Evolutionary conservation across 2,888 invertebrate genomes (phyloP), one percentile per base, ranked within the genome.

Genomic region (Lampropteryx suffumata): DNA sequence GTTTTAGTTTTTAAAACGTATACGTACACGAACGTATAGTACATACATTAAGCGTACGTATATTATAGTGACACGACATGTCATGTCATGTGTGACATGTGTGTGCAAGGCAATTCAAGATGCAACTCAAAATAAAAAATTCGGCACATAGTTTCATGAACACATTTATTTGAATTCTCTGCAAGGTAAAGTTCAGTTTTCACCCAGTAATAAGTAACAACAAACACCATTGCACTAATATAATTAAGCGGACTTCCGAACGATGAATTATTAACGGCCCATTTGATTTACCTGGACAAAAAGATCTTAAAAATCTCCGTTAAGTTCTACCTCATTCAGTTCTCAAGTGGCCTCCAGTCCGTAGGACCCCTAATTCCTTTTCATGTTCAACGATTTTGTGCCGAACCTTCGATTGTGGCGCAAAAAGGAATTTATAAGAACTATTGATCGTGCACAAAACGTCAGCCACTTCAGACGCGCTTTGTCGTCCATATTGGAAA

Each of bases 401-500:
- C 65, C 68, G 71, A 77, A 76, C 82, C 81, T 84, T 79, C 78
- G 79, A 84, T 84, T 81, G 84, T 81, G 75, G 75, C 68, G 76
- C 73, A 82, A 84, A 81, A 76, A 81, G 79, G 42, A 30, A 52
- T 49, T 55, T 53, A 46, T 74, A 76, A 82, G 84, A 86, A 86
- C 86, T 85, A 89, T 89, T 87, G 86, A 86, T 82, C 77, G 79
- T 57, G 73, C 76, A 86, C 84, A 87, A 57, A 84, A 80, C 72
- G 79, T 67, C 73, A 65, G 72, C 80, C 84, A 86, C 88, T 89
- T 81, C 78, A 89, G 79, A 76, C 76, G 55, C 69, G 71, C 82
- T 82, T 87, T 86, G 87, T 84, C 76, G 76, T 84, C 81, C 84
- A 85, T 88, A 72, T 84, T 87, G 84, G 79, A 84, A 86, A 82